Base-by-base conservation (phyloP, 2,113 vertebrate species). In the Entomyzon cyanotis region DNA sequence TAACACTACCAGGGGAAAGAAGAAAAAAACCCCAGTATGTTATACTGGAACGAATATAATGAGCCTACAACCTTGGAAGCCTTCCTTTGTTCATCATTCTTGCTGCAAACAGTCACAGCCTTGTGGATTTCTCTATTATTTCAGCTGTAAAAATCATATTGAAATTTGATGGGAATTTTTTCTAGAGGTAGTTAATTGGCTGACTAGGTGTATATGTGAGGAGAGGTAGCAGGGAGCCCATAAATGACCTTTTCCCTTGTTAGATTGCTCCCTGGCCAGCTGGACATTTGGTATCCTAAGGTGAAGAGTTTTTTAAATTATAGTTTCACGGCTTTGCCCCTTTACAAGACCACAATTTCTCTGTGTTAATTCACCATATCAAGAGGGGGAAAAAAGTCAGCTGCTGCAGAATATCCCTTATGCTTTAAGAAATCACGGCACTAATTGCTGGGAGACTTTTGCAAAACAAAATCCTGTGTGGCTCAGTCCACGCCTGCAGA, bases 211-310 rank as follows among this genome's bases (percentile, higher is more conserved):
- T 89, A 4, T 23, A 25, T 65, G 59, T 39, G 50, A 60, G 56
- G 28, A n/a, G 84, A 82, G 37, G n/a, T 89, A 92, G 88, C 83
- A 70, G 84, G 94, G 90, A 92, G 62, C 52, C 58, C 87, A 84
- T 59, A 95, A 93, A 92, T 64, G 64, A 87, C 91, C 94, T 95
- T 91, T 91, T 96, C 80, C 81, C 91, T 76, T 92, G 80, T 87
- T 94, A 94, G 94, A 80, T 75, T 14, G 2, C 60, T 92, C 94
- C 74, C 80, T 69, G 71, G 85, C 94, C 95, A 96, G 82, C 89
- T 95, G 94, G 94, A 63, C 74, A 1, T 70, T 91, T 35, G 30
- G 77, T 79, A 82, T 76, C 87, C 94, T 84, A 89, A 94, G 79
- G 86, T 73, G 77, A 83, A 44, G 90, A 63, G 67, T 70, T 84